phyloP scores from a whole-genome alignment of 2,113 vertebrate species.

The Microtus ochrogaster region DNA sequence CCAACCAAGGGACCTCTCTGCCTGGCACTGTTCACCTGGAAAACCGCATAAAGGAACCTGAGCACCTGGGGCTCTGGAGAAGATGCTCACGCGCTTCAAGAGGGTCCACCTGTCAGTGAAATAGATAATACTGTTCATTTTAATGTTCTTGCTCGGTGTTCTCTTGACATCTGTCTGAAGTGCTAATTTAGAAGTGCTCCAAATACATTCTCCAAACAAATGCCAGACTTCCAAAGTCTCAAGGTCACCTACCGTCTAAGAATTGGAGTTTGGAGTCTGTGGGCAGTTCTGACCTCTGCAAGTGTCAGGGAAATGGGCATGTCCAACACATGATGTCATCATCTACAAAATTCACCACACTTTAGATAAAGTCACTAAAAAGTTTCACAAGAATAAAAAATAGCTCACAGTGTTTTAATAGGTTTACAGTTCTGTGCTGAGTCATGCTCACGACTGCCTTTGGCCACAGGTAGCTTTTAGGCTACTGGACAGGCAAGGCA shows the following conservation, averaged over 20 bases:
- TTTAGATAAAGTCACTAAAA: neutral
- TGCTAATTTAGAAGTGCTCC: neutral
- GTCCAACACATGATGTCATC: neutral
- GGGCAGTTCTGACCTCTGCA: neutral
- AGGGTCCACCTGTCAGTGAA: neutral
- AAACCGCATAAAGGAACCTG: neutral
- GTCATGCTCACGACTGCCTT: neutral
- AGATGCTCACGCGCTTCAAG: rapidly evolving
- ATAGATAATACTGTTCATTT: neutral
- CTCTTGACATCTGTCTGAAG: neutral
- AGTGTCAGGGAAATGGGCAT: neutral
- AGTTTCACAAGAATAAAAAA: neutral
- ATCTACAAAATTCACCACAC: neutral
- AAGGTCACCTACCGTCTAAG: neutral
- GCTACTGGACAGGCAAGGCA: neutral
- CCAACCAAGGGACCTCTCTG: too few species aligned
- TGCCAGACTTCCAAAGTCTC: neutral
- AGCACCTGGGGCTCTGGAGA: neutral
- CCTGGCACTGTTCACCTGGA: neutral
- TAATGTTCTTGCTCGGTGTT: neutral
- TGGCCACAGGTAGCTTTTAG: neutral
- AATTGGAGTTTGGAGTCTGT: neutral
- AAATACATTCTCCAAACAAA: neutral
- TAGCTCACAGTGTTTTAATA: neutral
- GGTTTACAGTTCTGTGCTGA: neutral